phyloP scores from a whole-genome alignment of 1,140 invertebrate species.

The Trachelipus rathkii region DNA sequence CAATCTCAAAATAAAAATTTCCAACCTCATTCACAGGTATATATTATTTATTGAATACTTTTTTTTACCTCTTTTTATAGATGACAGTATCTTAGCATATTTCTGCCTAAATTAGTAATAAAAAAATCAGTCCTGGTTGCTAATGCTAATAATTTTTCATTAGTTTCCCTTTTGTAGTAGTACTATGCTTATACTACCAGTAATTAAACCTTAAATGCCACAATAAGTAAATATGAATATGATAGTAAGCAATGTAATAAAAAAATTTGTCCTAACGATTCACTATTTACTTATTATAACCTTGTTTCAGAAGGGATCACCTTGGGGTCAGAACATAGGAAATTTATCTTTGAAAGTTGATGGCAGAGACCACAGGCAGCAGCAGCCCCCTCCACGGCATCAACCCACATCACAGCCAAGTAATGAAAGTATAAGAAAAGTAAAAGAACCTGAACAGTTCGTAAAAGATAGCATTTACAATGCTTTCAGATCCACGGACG shows the following conservation, averaged over 20 bases:
- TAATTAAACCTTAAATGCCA: too few relatives aligned
- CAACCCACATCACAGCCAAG: conserved; percentile 17
- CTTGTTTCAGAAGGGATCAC: not conserved
- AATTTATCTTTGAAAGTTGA: not conserved
- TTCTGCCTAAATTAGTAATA: too few relatives aligned
- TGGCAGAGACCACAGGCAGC: not conserved
- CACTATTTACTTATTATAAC: not conserved
- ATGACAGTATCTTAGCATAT: too few relatives aligned
- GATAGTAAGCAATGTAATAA: too few relatives aligned
- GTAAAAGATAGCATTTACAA: conserved; percentile 43
- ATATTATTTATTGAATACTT: not conserved
- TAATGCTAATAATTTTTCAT: too few relatives aligned
- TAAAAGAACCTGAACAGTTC: conserved; percentile 37
- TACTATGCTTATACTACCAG: too few relatives aligned
- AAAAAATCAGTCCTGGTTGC: too few relatives aligned
- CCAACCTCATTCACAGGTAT: conserved; percentile 37
- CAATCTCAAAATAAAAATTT: conserved; percentile 30
- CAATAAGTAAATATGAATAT: too few relatives aligned
- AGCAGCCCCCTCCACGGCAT: conserved; percentile 19
- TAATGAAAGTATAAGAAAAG: conserved; percentile 35
- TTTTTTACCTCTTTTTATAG: too few relatives aligned
- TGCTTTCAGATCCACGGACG: conserved; percentile 31
- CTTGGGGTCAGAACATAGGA: not conserved
- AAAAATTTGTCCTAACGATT: too few relatives aligned
- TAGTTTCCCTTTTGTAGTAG: too few relatives aligned